Percentiles rank a stretch among this genome's conserved stretches.
These are phyloP conservation scores for Porites australiensis DNA, from an alignment of 64 coral and sea anemone genomes.

Conservation along the genomic window DNA sequence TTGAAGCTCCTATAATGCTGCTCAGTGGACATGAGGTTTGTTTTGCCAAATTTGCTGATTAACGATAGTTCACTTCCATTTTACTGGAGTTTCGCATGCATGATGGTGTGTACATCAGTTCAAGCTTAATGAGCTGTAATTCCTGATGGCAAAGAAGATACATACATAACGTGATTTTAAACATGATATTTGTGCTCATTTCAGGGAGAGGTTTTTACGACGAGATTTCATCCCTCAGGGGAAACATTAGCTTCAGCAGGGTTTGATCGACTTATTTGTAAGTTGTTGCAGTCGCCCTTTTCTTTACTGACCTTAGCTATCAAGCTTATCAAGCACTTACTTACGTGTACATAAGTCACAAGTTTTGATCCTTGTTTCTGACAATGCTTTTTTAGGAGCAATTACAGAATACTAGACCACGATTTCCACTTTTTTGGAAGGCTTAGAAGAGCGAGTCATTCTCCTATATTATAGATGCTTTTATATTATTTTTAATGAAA, in stretches of 20 bases:
- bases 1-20: slow-evolving; percentile 91
- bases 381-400: too few relatives aligned
- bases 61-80: background rate
- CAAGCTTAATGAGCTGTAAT: too few relatives aligned
- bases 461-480: background rate
- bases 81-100: too few relatives aligned
- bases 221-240: slow-evolving; percentile 87
- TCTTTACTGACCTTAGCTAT: background rate
- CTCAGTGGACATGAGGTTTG: slow-evolving; percentile 90
- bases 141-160: too few relatives aligned
- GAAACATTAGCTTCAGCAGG: slow-evolving; percentile 92
- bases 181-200: slow-evolving; percentile 2
- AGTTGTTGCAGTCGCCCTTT: slow-evolving; percentile 33
- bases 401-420: too few relatives aligned
- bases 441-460: too few relatives aligned
- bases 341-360: too few relatives aligned
- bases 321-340: too few relatives aligned
- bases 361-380: too few relatives aligned
- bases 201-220: slow-evolving; percentile 91
- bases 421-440: too few relatives aligned
- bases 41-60: background rate
- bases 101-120: too few relatives aligned
- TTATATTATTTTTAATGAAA: background rate
- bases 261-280: slow-evolving; percentile 97
- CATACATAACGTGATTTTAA: background rate